Evolutionary conservation across 2,113 vertebrate species (phyloP).

Genomic region (Notothenia coriiceps): DNA sequence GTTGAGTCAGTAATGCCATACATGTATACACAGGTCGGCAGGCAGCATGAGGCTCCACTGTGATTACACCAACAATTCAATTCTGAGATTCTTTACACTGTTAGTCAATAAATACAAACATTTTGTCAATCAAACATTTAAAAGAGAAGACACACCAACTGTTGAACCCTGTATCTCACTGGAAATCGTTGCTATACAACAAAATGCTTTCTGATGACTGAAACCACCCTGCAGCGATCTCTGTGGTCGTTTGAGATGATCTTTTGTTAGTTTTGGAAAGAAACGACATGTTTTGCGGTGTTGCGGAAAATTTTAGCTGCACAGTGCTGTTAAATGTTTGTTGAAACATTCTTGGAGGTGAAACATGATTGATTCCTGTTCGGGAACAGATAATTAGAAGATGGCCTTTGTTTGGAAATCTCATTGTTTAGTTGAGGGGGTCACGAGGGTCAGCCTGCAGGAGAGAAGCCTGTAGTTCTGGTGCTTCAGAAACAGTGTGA

Average conservation of each 20-base stretch:
- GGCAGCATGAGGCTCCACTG: neutral
- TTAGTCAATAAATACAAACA: slow-evolving; percentile 8
- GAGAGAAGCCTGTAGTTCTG: neutral
- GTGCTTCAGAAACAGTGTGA: neutral
- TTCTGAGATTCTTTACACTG: neutral
- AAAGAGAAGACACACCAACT: neutral
- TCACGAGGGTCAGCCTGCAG: slow-evolving; percentile 28
- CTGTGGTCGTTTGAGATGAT: too few relatives aligned
- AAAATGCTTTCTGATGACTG: too few relatives aligned
- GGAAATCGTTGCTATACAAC: too few relatives aligned
- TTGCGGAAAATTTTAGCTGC: neutral
- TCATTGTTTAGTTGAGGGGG: slow-evolving; percentile 21
- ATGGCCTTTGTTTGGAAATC: slow-evolving; percentile 19
- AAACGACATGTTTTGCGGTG: neutral
- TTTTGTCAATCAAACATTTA: slow-evolving; percentile 2
- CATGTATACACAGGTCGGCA: slow-evolving; percentile 16
- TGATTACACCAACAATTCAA: slow-evolving; percentile 8
- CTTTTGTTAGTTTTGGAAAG: neutral
- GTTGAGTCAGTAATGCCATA: too few relatives aligned
- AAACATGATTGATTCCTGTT: slow-evolving; percentile 8
- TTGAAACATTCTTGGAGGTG: slow-evolving; percentile 1
- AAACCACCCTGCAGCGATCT: too few relatives aligned
- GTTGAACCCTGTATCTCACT: neutral
- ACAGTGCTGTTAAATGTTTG: neutral
- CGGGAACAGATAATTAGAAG: slow-evolving; percentile 10